A percentile compares a stretch with the other conserved stretches of the same genome.
These are phyloP conservation scores for Heliocidaris tuberculata DNA, from an alignment of 35 echinoderm and acorn worm species.

Conservation along the genomic window DNA sequence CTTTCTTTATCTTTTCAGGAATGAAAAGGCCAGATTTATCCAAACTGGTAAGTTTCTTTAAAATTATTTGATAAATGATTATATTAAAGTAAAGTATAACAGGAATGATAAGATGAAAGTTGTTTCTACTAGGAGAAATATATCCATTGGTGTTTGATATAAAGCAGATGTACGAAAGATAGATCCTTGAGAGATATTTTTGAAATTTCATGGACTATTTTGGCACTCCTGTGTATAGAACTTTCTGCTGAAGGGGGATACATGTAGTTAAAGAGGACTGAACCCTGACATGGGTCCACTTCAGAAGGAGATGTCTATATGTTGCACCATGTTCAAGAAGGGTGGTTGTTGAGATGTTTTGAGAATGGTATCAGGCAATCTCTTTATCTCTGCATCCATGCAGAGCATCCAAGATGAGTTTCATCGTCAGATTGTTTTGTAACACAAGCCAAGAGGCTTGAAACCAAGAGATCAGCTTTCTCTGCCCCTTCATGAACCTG, in stretches of 20 bases:
- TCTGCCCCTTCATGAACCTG: not conserved
- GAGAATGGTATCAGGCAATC: not conserved
- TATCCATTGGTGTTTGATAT: not conserved
- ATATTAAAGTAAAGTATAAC: not conserved
- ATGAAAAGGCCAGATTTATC: slow-evolving; percentile 78
- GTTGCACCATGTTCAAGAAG: not conserved
- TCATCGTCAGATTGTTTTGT: not conserved
- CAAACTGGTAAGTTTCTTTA: slow-evolving; percentile 63
- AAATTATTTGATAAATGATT: not conserved
- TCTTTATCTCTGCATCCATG: not conserved
- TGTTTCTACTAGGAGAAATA: not conserved
- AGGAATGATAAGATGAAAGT: too few relatives aligned
- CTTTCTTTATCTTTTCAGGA: slow-evolving; percentile 46
- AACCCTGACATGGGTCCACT: not conserved
- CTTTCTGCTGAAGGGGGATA: not conserved
- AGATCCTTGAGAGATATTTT: not conserved
- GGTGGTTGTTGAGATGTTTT: not conserved
- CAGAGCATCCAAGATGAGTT: not conserved
- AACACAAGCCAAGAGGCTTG: not conserved
- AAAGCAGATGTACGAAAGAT: not conserved
- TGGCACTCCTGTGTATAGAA: too few relatives aligned
- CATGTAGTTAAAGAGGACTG: not conserved
- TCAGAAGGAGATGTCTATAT: not conserved
- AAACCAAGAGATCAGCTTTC: not conserved
- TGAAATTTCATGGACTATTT: too few relatives aligned